Base-by-base conservation (phyloP, 2,797 vertebrate species). In the Pagetopsis macropterus region DNA sequence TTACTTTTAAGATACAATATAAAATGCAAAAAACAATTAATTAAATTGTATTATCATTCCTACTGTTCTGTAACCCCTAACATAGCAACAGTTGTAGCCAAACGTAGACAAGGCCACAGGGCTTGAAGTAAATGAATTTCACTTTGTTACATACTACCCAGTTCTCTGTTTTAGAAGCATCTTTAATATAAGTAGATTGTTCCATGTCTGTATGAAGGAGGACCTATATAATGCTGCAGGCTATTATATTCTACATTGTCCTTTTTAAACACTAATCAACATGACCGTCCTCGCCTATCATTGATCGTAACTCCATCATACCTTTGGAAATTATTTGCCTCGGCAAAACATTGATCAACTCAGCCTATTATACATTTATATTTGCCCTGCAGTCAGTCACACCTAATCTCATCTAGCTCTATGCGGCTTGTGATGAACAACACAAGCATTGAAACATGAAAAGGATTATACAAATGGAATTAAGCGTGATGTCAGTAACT, bases 331-430 rank as follows among this genome's bases (percentile, higher is more conserved):
- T 60, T 41, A 83, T 73, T 78, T 16, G n/a, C 74, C 64, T 72
- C 69, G 59, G 61, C 45, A 59, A 75, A 86, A 72, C 72, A 89
- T 83, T 81, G 82, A 89, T 89, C 70, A 79, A 12, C 66, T 74
- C 70, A 54, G 45, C 56, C 62, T 70, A 65, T 66, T 78, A 68
- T 81, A 74, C 31, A 37, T 41, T 70, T 58, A 78, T 77, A 80
- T 81, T 76, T 56, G 65, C 60, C 78, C 65, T 43, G 16, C 44
- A 75, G 83, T 75, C 72, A 78, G 70, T 82, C 64, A 79, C 78
- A 77, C 70, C 45, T 55, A 77, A 84, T 86, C 55, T 74, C 76
- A 84, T 84, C 41, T 23, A 23, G 71, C 61, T 75, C 50, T 55
- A 44, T 64, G 59, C 74, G 50, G 64, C 45, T 72, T 48, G 13